A percentile compares a stretch with the other conserved stretches of the same genome.
Evolutionary conservation across 2,113 vertebrate genomes (phyloP).

Genomic region (Actenoides hombroni): DNA sequence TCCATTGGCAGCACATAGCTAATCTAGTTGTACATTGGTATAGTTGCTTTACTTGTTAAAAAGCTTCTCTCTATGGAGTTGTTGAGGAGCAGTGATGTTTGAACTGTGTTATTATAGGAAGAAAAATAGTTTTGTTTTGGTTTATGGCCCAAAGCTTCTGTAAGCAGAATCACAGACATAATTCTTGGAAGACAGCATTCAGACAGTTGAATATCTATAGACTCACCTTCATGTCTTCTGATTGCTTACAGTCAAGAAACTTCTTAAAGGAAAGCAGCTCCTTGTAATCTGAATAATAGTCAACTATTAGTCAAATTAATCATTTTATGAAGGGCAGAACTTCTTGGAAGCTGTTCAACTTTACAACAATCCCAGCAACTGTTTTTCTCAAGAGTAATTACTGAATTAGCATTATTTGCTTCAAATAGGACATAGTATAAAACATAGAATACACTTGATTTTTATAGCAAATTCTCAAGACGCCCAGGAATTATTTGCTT

Average conservation of each 20-base stretch:
- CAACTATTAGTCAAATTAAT: neutral
- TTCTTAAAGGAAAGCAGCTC: neutral
- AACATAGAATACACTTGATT: neutral
- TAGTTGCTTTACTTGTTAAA: neutral
- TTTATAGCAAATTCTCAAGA: constrained; percentile 18
- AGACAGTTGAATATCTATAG: neutral
- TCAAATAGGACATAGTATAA: neutral
- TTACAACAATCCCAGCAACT: neutral
- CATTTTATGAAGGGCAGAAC: neutral
- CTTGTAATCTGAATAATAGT: neutral
- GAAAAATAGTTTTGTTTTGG: neutral
- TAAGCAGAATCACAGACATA: neutral
- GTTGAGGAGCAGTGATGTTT: neutral
- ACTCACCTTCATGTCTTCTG: neutral
- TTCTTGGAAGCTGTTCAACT: neutral
- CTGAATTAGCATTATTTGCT: neutral
- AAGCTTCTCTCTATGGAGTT: neutral
- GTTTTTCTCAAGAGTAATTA: neutral
- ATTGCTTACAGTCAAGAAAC: neutral
- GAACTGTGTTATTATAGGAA: neutral
- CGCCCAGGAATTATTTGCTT: neutral
- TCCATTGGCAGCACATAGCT: neutral
- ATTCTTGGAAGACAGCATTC: neutral
- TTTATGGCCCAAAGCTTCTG: neutral
- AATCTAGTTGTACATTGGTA: neutral